These are phyloP conservation scores for Caenorhabditis sp. DNA, from an alignment of 2,888 invertebrate genomes.

Conservation along the genomic window DNA sequence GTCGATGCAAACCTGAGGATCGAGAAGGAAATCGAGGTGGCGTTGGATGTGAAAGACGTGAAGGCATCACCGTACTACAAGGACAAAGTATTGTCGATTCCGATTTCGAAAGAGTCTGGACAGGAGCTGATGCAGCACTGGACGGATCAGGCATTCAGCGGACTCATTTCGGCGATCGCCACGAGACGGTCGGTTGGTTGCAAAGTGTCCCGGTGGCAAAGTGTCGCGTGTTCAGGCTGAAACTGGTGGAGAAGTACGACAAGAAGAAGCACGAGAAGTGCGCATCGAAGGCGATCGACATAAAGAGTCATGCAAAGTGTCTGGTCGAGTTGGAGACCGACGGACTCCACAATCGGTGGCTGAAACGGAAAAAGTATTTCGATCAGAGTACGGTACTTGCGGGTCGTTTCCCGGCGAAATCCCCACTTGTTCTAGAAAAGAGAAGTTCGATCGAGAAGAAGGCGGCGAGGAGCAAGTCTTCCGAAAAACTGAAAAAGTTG, in stretches of 20 bases:
- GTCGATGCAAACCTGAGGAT: background rate
- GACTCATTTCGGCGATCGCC: slow-evolving; percentile 52
- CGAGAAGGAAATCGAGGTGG: slow-evolving; percentile 35
- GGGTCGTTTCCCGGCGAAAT: no score
- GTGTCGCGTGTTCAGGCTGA: slow-evolving; percentile 23
- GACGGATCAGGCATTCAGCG: slow-evolving; percentile 55
- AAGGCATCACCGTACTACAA: slow-evolving; percentile 37
- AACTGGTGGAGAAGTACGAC: slow-evolving; percentile 26
- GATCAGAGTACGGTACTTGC: slow-evolving; percentile 32
- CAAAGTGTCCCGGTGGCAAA: background rate
- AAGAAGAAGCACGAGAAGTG: slow-evolving; percentile 49
- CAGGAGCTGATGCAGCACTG: slow-evolving; percentile 46
- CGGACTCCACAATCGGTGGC: slow-evolving; percentile 18
- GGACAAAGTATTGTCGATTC: slow-evolving; percentile 19
- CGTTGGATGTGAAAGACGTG: slow-evolving; percentile 12
- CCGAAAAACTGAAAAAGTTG: slow-evolving; percentile 26
- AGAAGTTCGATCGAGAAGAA: background rate
- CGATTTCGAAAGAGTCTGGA: slow-evolving; percentile 26
- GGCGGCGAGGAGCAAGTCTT: background rate
- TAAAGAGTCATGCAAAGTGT: slow-evolving; percentile 63
- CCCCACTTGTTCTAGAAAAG: background rate
- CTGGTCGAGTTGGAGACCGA: slow-evolving; percentile 55
- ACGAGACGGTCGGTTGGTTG: slow-evolving; percentile 28
- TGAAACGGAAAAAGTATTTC: slow-evolving; percentile 43
- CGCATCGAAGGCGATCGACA: slow-evolving; percentile 46